These are phyloP conservation scores for Rattus rattus DNA, from an alignment of 2,113 vertebrate genomes.

Conservation along the genomic window DNA sequence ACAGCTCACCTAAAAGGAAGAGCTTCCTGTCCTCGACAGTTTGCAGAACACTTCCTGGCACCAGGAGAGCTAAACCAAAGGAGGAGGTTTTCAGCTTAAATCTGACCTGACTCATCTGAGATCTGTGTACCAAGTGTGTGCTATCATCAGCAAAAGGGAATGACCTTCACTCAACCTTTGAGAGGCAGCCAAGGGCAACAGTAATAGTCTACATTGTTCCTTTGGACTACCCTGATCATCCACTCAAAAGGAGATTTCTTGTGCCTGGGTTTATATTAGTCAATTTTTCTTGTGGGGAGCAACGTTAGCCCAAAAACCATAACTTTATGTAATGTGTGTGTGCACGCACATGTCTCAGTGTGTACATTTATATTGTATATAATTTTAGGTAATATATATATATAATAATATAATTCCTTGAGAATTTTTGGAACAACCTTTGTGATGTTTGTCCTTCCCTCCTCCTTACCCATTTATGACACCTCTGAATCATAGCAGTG, in stretches of 20 bases:
- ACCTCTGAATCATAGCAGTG: not conserved
- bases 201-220: not conserved
- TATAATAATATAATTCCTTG: not conserved
- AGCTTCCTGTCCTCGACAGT: not conserved
- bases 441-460: not conserved
- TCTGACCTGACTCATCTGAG: not conserved
- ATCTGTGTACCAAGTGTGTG: not conserved
- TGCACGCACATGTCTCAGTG: not conserved
- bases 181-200: not conserved
- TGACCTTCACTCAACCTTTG: not conserved
- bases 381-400: not conserved
- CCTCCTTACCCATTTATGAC: not conserved
- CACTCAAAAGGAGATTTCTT: not conserved
- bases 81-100: not conserved
- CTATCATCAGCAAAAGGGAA: too few relatives aligned
- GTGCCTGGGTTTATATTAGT: not conserved
- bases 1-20: not conserved
- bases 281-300: not conserved
- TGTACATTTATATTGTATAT: not conserved
- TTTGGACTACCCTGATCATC: not conserved
- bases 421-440: not conserved
- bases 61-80: not conserved
- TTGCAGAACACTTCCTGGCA: not conserved
- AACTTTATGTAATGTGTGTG: not conserved
- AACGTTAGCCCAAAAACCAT: not conserved